Percentiles rank a stretch among this genome's conserved stretches.
Evolutionary conservation across 2,888 invertebrate species (phyloP).

Genomic region (Zygaena filipendulae): DNA sequence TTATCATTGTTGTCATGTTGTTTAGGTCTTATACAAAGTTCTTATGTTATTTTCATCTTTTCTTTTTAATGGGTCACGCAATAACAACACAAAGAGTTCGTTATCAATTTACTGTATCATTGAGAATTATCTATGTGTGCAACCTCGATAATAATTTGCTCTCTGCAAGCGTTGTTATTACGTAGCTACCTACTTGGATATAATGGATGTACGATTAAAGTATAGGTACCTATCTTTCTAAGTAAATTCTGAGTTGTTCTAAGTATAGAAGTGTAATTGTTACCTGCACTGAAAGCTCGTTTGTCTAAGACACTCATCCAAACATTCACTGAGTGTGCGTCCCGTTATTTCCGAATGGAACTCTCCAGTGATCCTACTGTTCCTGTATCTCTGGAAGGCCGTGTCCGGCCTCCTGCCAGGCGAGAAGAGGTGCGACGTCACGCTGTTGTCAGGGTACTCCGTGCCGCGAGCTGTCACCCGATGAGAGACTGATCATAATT

Average conservation of each 20-base stretch:
- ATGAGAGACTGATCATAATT: conserved; percentile 65
- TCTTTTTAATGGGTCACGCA: neutral
- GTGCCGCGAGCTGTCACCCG: conserved; percentile 83
- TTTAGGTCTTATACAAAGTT: neutral
- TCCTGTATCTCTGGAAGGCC: conserved; percentile 88
- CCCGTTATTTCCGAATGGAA: conserved; percentile 92
- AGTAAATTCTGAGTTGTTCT: too few relatives aligned
- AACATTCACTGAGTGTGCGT: conserved; percentile 87
- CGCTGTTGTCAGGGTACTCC: conserved; percentile 89
- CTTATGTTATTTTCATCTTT: neutral
- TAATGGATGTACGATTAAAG: too few relatives aligned
- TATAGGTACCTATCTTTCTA: too few relatives aligned
- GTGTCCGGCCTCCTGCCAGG: conserved; percentile 87
- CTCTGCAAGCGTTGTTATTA: too few relatives aligned
- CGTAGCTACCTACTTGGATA: too few relatives aligned
- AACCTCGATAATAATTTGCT: too few relatives aligned
- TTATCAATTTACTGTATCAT: too few relatives aligned
- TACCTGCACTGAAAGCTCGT: conserved; percentile 91
- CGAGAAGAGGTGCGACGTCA: conserved; percentile 85
- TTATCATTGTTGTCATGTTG: conserved; percentile 1
- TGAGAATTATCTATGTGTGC: too few relatives aligned
- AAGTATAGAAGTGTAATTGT: too few relatives aligned
- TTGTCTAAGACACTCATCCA: conserved; percentile 90
- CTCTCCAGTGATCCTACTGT: conserved; percentile 87
- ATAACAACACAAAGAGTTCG: neutral